These are phyloP conservation scores for Hippocampus kuda DNA, from an alignment of 2,797 vertebrate species.

Conservation along the genomic window DNA sequence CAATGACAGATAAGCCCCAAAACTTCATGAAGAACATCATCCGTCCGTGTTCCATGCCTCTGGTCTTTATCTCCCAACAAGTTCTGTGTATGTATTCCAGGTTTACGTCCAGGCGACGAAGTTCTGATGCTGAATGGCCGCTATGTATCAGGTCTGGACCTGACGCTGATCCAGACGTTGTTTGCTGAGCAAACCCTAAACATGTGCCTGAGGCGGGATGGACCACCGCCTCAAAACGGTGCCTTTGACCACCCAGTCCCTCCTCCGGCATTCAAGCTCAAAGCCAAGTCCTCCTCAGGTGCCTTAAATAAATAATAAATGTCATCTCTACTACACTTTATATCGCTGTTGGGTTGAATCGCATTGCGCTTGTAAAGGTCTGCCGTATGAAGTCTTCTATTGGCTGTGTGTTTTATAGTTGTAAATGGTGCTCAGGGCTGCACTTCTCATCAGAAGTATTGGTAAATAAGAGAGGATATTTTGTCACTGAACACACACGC, in stretches of 20 bases:
- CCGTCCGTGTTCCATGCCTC: background rate
- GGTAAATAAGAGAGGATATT: background rate
- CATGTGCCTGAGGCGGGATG: constrained; percentile 67
- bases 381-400: too few species aligned
- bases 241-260: constrained; percentile 42
- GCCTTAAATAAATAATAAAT: constrained; percentile 19
- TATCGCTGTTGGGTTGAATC: too few species aligned
- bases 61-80: too few species aligned
- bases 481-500: background rate
- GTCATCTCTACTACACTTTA: background rate
- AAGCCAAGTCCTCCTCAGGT: constrained; percentile 80
- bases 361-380: too few species aligned
- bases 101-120: constrained; percentile 79
- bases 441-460: too few species aligned
- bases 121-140: constrained; percentile 79
- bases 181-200: constrained; percentile 75
- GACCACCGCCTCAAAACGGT: constrained; percentile 17
- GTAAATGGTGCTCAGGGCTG: background rate
- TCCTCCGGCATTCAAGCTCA: constrained; percentile 43
- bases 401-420: background rate
- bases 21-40: background rate
- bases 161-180: constrained; percentile 76
- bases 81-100: constrained; percentile 45
- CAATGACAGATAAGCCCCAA: background rate
- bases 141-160: constrained; percentile 71